Percentiles rank a stretch among this genome's conserved stretches.
These are phyloP conservation scores for Aphrophora alni DNA, from an alignment of 2,888 invertebrate genomes.

Conservation along the genomic window DNA sequence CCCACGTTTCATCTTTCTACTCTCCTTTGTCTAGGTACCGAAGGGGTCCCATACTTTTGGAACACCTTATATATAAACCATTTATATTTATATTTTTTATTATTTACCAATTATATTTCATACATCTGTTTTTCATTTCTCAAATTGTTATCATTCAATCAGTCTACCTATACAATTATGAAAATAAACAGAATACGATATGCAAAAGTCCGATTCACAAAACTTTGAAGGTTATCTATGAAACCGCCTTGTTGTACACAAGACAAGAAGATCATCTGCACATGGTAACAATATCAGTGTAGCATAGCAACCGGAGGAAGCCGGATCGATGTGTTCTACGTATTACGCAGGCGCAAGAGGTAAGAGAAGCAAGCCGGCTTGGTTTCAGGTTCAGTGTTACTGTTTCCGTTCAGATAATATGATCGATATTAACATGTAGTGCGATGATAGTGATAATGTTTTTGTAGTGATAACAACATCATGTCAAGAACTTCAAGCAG, in stretches of 20 bases:
- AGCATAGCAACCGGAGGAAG: background rate
- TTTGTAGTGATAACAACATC: background rate
- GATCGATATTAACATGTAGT: conserved; percentile 4
- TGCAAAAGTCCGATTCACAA: no score
- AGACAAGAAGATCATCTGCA: background rate
- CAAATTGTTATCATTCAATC: no score
- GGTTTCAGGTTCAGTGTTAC: background rate
- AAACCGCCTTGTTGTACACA: background rate
- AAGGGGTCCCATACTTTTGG: no score
- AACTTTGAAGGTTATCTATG: background rate
- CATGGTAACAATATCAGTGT: conserved; percentile 2
- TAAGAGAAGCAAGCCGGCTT: background rate
- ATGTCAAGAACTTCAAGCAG: background rate
- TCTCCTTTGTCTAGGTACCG: no score
- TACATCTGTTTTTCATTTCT: no score
- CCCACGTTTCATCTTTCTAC: no score
- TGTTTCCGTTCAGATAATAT: background rate
- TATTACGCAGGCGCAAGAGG: background rate
- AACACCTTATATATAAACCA: no score
- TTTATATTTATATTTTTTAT: no score
- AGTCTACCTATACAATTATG: no score
- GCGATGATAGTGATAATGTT: background rate
- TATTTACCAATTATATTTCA: no score
- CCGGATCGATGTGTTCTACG: background rate
- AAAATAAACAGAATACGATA: no score